Conservation (phyloP, 2,797 vertebrate species). For the Babyrousa celebensis region DNA sequence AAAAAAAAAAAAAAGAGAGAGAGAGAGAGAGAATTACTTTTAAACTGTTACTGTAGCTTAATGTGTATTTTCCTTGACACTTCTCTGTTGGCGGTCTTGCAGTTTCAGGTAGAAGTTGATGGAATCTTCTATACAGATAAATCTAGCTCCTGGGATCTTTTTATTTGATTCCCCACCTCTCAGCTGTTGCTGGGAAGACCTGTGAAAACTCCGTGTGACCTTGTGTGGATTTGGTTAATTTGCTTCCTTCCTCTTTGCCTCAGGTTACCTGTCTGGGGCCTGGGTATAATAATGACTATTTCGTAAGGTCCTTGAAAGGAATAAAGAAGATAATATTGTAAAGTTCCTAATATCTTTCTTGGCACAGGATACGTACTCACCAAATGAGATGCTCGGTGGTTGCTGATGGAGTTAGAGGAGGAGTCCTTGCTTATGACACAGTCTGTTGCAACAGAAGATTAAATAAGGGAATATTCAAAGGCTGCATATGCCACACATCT, state of each 20-base stretch:
- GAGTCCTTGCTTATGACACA: not conserved
- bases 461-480: not conserved
- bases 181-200: not conserved
- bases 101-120: not conserved
- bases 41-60: not conserved
- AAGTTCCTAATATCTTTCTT: not conserved
- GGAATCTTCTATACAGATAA: not conserved
- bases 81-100: not conserved
- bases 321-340: not conserved
- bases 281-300: fast-evolving
- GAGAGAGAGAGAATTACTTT: not conserved
- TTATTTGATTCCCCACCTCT: not conserved
- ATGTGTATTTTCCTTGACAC: not conserved
- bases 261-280: not conserved
- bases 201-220: fast-evolving
- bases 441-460: not conserved
- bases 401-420: not conserved
- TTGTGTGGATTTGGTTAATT: not conserved
- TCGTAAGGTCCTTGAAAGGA: not conserved
- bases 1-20: too few relatives aligned
- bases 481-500: not conserved
- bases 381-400: not conserved
- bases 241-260: not conserved
- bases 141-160: too few relatives aligned
- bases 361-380: not conserved